Conservation (phyloP, 2,113 vertebrate genomes). For the Nymphicus hollandicus region DNA sequence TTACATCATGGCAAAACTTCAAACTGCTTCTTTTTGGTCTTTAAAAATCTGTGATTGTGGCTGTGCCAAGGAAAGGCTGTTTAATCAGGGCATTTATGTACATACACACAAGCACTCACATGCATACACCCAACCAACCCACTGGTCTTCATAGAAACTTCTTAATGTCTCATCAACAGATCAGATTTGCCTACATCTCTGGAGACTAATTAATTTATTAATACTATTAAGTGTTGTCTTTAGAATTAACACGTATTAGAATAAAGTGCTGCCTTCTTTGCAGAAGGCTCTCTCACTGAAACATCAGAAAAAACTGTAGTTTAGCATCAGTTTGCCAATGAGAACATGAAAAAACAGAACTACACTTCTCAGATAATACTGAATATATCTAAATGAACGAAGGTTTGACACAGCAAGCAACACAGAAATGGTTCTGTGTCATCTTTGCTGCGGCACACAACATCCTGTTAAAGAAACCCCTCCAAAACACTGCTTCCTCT, state of each 20-base stretch:
- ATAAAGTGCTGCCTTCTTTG: not conserved
- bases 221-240: not conserved
- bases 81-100: not conserved
- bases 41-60: not conserved
- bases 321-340: not conserved
- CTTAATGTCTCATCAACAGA: not conserved
- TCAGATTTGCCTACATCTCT: constrained; percentile 9
- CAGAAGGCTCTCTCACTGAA: not conserved
- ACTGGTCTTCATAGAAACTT: not conserved
- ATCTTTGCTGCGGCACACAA: not conserved
- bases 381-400: not conserved
- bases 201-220: constrained; percentile 34
- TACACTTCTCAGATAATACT: not conserved
- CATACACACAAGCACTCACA: not conserved
- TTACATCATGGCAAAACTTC: not conserved
- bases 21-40: not conserved
- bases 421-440: not conserved
- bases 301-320: not conserved
- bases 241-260: not conserved
- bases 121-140: not conserved
- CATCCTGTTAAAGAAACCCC: not conserved
- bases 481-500: not conserved
- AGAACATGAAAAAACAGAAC: not conserved
- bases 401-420: not conserved
- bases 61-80: not conserved